Conservation (phyloP, 2,888 invertebrate genomes). For the Lamellibrachia columna region DNA sequence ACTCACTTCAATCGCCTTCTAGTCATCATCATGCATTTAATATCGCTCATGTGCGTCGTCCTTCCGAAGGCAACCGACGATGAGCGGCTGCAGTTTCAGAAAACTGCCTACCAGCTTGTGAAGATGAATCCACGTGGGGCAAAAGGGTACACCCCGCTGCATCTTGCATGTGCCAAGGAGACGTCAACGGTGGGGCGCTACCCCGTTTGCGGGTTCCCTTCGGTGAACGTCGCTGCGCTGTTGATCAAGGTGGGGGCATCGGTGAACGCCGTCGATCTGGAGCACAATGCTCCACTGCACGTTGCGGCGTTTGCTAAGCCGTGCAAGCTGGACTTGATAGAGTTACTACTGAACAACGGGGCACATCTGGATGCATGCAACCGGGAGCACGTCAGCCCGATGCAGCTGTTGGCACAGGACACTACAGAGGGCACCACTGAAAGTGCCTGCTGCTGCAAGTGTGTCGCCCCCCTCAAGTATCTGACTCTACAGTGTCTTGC, state of each 20-base stretch:
- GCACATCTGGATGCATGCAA: conserved; percentile 81
- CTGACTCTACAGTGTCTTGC: conserved; percentile 62
- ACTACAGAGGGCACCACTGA: conserved; percentile 50
- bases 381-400: conserved; percentile 53
- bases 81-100: conserved; percentile 71
- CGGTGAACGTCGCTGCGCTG: conserved; percentile 69
- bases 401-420: conserved; percentile 57
- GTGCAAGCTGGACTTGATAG: conserved; percentile 77
- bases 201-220: conserved; percentile 78
- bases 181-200: conserved; percentile 75
- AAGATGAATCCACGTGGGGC: conserved; percentile 72
- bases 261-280: conserved; percentile 81
- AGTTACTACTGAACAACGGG: conserved; percentile 79
- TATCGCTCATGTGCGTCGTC: conserved; percentile 55
- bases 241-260: conserved; percentile 79
- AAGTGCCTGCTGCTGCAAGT: background rate
- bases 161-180: conserved; percentile 85
- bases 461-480: conserved; percentile 57
- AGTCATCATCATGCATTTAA: conserved; percentile 81
- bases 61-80: background rate
- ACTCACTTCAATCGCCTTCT: conserved; percentile 84
- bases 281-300: conserved; percentile 89
- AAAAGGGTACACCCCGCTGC: conserved; percentile 68
- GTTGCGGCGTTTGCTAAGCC: conserved; percentile 79
- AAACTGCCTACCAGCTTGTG: conserved; percentile 80